Conservation (phyloP, 1,140 invertebrate genomes). For the Procambarus virginalis region DNA sequence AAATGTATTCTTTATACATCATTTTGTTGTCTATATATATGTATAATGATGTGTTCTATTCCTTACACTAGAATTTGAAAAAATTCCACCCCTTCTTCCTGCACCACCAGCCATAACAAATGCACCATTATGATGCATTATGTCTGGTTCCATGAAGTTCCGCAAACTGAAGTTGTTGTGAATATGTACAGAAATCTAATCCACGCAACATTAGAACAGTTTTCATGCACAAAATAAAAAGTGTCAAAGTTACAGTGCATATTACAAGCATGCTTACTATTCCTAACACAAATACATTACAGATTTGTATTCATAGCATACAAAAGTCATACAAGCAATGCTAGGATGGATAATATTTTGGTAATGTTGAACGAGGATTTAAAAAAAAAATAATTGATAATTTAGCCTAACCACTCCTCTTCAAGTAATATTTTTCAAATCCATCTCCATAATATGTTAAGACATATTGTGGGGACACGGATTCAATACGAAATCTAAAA, state of each 20-base stretch:
- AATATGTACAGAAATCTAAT: no score
- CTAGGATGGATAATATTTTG: background rate
- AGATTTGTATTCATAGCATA: no score
- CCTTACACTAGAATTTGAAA: no score
- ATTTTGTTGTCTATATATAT: no score
- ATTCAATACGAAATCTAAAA: no score
- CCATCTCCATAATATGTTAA: background rate
- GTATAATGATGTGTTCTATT: no score
- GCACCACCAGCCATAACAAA: no score
- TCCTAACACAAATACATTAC: background rate
- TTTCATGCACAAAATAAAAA: background rate
- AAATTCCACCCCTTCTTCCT: no score
- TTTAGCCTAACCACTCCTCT: background rate
- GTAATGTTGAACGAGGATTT: background rate
- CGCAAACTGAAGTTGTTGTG: no score
- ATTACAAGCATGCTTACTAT: background rate
- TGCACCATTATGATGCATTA: no score
- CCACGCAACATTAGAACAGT: conserved; percentile 1
- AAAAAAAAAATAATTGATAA: background rate
- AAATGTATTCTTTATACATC: no score
- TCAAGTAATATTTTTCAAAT: background rate
- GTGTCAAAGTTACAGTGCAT: background rate
- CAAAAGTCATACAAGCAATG: background rate
- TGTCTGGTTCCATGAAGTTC: no score
- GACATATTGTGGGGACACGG: background rate